Evolutionary conservation across 2,797 vertebrate species (phyloP), one percentile per base, ranked within the genome.

Genomic region (Lindbergichthys nudifrons): DNA sequence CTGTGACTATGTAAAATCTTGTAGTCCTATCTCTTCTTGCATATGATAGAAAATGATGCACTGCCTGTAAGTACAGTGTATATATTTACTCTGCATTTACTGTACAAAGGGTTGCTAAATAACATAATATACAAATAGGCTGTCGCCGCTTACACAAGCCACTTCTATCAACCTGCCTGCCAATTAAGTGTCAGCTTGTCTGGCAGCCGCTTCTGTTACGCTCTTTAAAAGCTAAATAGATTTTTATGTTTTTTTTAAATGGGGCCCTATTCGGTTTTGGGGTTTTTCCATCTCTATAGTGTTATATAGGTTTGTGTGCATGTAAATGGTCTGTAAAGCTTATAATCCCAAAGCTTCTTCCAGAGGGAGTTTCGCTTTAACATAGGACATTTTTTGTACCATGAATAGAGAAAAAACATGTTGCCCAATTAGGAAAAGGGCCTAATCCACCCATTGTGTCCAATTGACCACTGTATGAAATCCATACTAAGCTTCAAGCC

Each of bases 401-500:
- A 64, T 75, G 70, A 70, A 75, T 65, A 16, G 41, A 50, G 13
- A 19, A 45, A 50, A 19, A 70, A 65, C n/a, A 32, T 50, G 64
- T 57, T 45, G 51, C 32, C 47, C 42, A 48, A 47, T 66, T 14
- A 59, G 5, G 58, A 14, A 18, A 16, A 18, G 30, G n/a, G 39
- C 1, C 71, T 85, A 57, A 71, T 76, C 45, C 58, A 58, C 7
- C 57, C n/a, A 30, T 45, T 45, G 41, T 74, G 48, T 69, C 52
- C 65, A 26, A 54, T 47, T 48, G 52, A 75, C 64, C 60, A 61
- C 43, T 79, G 50, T 21, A 65, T 81, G 65, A 75, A 82, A 88
- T 88, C 88, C 64, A 89, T 82, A 72, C 52, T 19, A 18, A 0
- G 60, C 88, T 79, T 61, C 51, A 10, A 77, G 83, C 77, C 26